phyloP scores from a whole-genome alignment of 2,113 vertebrate species.

The Pan troglodytes region DNA sequence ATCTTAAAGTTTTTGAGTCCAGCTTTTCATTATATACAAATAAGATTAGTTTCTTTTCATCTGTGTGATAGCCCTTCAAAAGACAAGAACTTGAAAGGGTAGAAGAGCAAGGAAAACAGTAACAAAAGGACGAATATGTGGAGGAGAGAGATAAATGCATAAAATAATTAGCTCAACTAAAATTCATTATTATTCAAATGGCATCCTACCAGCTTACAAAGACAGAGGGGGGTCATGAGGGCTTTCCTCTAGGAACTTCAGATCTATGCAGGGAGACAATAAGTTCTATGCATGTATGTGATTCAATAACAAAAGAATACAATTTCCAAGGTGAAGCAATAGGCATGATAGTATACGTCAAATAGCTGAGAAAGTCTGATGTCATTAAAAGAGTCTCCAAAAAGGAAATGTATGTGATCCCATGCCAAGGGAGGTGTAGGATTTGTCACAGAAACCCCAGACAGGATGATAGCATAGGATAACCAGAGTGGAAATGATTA shows the following conservation, averaged over 20 bases:
- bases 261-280: not conserved
- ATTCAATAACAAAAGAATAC: not conserved
- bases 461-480: not conserved
- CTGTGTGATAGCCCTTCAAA: not conserved
- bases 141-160: conserved; percentile 10
- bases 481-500: not conserved
- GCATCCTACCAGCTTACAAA: not conserved
- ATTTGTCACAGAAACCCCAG: not conserved
- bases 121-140: not conserved
- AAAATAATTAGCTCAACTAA: conserved; percentile 1
- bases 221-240: not conserved
- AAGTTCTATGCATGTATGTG: not conserved
- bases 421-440: not conserved
- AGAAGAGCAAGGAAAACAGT: not conserved
- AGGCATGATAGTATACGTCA: not conserved
- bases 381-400: not conserved
- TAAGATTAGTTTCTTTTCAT: conserved; percentile 5
- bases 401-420: not conserved
- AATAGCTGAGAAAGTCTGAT: not conserved
- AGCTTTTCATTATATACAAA: conserved; percentile 29
- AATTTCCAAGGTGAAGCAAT: not conserved
- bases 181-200: not conserved
- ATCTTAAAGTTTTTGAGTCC: not conserved
- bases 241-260: not conserved
- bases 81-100: not conserved